Base-by-base conservation (phyloP, 2,888 invertebrate genomes). In the Dinocampus coccinellae region DNA sequence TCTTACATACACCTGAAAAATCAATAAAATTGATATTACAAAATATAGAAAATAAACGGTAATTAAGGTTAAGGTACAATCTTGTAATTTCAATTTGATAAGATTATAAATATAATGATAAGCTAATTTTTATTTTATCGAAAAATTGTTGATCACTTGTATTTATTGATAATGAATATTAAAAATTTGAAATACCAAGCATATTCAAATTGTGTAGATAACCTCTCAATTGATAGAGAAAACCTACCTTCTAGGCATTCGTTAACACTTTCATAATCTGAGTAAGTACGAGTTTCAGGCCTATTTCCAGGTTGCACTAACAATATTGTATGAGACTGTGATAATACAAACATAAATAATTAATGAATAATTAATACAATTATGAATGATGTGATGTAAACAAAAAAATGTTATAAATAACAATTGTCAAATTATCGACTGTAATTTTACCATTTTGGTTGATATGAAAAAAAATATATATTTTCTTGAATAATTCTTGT, bases 251-350 rank as follows among this genome's bases (percentile, higher is more conserved):
- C 98, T 94, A 99, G 95, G 85, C 98, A 98, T 83, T 98, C 98
- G 83, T 98, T 98, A 9, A 98, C 95, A 73, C 97, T 96, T 86
- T 99, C 99, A 84, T 98, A 99, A 88, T 99, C 99, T 0, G 97
- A 97, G 88, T 98, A 99, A 0, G 99, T 99, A 76, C 99, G 92
- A 0, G 97, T 97, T 88, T 98, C 98, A 22, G 98, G 97, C 84
- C 97, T 94, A 0, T 91, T 91, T 1, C 97, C 96, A 1, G 98
- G 97, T 87, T 99, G 99, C 6, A 99, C 95, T 77, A 99, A 88
- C 73, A 99, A 90, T 87, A 99, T 99, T 74, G 98, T 98, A 89
- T 99, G 98, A n/a, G 97, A 94, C 97, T 94, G 87, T 16, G 29
- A 47, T 6, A 26, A 13, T n/a, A n/a, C n/a, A 22, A 66, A 39